These are phyloP conservation scores for Strongylocentrotus purpuratus DNA, from an alignment of 35 echinoderm and acorn worm species.

Conservation along the genomic window DNA sequence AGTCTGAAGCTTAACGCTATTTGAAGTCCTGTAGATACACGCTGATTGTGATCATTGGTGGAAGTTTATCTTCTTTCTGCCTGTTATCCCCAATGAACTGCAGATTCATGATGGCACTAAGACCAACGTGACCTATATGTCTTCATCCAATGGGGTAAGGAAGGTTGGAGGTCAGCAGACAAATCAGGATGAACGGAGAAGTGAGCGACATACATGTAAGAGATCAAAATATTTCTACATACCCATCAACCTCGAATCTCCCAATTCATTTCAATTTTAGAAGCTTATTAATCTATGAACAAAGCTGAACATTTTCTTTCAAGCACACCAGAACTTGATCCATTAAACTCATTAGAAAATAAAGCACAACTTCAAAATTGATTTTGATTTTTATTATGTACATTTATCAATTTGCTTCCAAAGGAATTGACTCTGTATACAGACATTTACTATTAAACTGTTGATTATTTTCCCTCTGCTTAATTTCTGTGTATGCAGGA, in stretches of 20 bases:
- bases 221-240: background rate
- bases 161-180: background rate
- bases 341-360: too few species aligned
- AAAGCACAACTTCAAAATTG: too few species aligned
- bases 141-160: background rate
- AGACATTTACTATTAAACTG: background rate
- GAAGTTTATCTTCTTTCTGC: too few species aligned
- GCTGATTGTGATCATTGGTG: background rate
- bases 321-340: too few species aligned
- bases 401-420: too few species aligned
- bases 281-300: too few species aligned
- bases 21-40: background rate
- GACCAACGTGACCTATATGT: slow-evolving; percentile 11
- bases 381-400: too few species aligned
- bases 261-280: too few species aligned
- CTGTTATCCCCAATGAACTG: background rate
- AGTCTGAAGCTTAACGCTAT: too few species aligned
- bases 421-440: too few species aligned
- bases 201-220: slow-evolving; percentile 32
- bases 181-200: slow-evolving; percentile 22
- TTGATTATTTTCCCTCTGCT: background rate
- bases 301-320: too few species aligned
- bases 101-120: background rate
- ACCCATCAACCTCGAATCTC: too few species aligned
- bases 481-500: background rate